Base-by-base conservation (phyloP, 2,797 vertebrate species). In the Ctenopoma multispine region DNA sequence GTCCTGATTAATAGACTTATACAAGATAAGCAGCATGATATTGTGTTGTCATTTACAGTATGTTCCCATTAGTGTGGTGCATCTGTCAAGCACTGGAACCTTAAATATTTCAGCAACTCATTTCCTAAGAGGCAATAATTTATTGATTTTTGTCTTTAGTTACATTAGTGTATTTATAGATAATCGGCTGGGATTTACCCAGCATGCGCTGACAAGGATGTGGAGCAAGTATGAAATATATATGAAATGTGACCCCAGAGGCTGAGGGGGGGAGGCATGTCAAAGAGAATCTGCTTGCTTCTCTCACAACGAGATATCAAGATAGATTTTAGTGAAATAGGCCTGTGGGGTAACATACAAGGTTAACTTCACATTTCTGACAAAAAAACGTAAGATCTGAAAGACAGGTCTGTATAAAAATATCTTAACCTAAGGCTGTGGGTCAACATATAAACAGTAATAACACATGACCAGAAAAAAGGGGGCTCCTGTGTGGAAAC, bases 151-250 rank as follows among this genome's bases (percentile, higher is more conserved):
- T 46, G 13, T 66, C 78, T 82, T 90, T 79, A 86, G 85, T 88
- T 78, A 91, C 90, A 91, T 91, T 88, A 91, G 80, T 82, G 66
- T 90, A 90, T 93, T 90, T 93, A 90, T 88, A 92, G 87, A 84
- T 87, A 88, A 94, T 93, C 88, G 87, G 79, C 63, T 3, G 83
- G 85, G 90, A 91, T 86, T 79, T 88, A 84, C 63, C 80, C 77
- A 72, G 68, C 63, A 76, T 77, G 74, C 85, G 60, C 80, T 75
- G 60, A 77, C 74, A 61, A 69, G 55, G 82, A 92, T 91, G 89
- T 89, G 82, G 89, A 85, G 80, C 83, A 89, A 83, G 76, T 64
- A 92, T 94, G 76, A 94, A 94, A 94, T 91, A 93, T 92, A 87
- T 54, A 94, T 93, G 87, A 91, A 85, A 76, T 59, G 72, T 73